Evolutionary conservation across 2,888 invertebrate species (phyloP), one percentile per base, ranked within the genome.

Genomic region (Idaea straminata): DNA sequence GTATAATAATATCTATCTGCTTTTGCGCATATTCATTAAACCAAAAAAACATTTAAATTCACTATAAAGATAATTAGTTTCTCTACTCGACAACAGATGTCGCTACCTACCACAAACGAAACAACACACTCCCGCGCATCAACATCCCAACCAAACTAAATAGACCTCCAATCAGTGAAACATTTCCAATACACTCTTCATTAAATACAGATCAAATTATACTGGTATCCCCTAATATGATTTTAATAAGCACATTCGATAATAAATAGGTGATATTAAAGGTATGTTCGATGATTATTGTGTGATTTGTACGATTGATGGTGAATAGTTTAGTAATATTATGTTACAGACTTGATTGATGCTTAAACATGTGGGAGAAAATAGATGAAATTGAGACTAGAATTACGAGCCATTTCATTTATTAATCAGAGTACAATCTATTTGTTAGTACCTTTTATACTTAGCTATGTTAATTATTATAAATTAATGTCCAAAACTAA

Each of bases 71-170:
- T 61, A 61, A 57, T n/a, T 65, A 16, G 65, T 74, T 66, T 68
- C 4, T 75, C 89, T 86, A 88, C 83, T 84, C 85, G 64, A 57
- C 79, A 67, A 79, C 57, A 90, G 91, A 89, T 89, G 91, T 79
- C 89, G 79, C 81, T 81, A 81, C 75, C 15, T 35, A 75, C 71
- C 71, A 64, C 74, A 64, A 67, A 61, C 4, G 36, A 4, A 13
- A 5, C 7, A 16, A 15, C 58, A 65, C 5, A 79, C 86, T 85
- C 85, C 0, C 65, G 84, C 89, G 86, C 88, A 84, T 3, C 59
- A 4, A 7, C 16, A 25, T 25, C 15, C 13, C 13, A 4, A 62
- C 10, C 3, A 3, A 15, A 13, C 62, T 71, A 77, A 73, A 68
- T 67, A 68, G 83, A 82, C 25, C 84, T 74, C 76, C 69, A 74